Conservation (phyloP, 1,140 invertebrate species). For the Portunus trituberculatus region DNA sequence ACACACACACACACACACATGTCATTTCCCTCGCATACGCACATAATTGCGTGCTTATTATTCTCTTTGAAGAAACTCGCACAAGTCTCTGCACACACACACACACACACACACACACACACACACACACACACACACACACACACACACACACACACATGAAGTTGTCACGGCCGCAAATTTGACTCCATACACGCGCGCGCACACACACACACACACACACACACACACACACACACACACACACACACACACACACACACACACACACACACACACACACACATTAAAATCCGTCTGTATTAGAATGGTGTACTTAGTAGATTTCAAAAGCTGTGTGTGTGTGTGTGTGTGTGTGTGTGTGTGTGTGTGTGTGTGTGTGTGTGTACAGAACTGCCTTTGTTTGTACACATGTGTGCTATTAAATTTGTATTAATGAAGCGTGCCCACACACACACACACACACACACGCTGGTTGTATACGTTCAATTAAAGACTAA, state of each 20-base stretch:
- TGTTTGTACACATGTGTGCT: too few species aligned
- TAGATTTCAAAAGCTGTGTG: too few species aligned
- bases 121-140: slow-evolving; percentile 11
- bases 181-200: neutral
- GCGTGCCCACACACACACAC: neutral
- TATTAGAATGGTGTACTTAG: neutral
- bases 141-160: slow-evolving; percentile 5
- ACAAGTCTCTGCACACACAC: neutral
- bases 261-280: too few species aligned
- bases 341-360: too few species aligned
- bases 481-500: neutral
- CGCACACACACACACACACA: neutral
- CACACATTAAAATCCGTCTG: neutral
- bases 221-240: neutral
- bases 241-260: neutral
- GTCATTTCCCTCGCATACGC: neutral
- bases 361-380: too few species aligned
- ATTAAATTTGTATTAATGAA: too few species aligned
- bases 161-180: too few species aligned
- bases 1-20: slow-evolving; percentile 16
- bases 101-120: slow-evolving; percentile 15
- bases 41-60: neutral
- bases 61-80: slow-evolving; percentile 16
- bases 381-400: too few species aligned
- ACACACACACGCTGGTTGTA: slow-evolving; percentile 16